A percentile compares a stretch with the other conserved stretches of the same genome.
Conservation (phyloP, 1,140 invertebrate species). For the Caenorhabditis latens region DNA sequence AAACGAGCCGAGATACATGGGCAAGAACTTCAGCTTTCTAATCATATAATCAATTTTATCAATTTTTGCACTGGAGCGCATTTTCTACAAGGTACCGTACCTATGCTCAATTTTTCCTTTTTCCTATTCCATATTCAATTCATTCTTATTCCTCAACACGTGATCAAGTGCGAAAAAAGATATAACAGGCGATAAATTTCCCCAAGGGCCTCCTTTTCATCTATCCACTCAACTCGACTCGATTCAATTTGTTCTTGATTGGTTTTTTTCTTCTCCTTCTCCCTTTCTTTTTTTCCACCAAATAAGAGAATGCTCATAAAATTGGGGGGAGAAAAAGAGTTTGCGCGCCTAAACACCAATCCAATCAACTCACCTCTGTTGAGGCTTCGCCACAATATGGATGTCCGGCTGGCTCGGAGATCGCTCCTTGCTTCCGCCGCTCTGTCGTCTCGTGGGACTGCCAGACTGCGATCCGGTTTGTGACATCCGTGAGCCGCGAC, state of each 20-base stretch:
- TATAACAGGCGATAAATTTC: conserved; percentile 51
- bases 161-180: conserved; percentile 51
- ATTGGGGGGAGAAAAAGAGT: neutral
- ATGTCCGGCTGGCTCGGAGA: conserved; percentile 67
- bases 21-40: no score
- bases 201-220: conserved; percentile 51
- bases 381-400: conserved; percentile 60
- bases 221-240: conserved; percentile 18
- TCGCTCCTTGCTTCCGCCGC: conserved; percentile 61
- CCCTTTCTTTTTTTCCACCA: neutral
- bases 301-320: conserved; percentile 40
- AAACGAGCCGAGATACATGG: no score
- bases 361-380: conserved; percentile 62
- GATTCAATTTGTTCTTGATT: conserved; percentile 53
- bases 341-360: conserved; percentile 15
- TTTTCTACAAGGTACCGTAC: no score
- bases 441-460: conserved; percentile 57
- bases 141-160: neutral
- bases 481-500: conserved; percentile 63
- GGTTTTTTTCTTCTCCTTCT: neutral
- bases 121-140: neutral
- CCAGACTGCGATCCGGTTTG: conserved; percentile 64
- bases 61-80: no score
- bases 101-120: neutral
- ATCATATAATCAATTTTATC: no score